Evolutionary conservation across 2,113 vertebrate species (phyloP).

Genomic region (Myodes glareolus): DNA sequence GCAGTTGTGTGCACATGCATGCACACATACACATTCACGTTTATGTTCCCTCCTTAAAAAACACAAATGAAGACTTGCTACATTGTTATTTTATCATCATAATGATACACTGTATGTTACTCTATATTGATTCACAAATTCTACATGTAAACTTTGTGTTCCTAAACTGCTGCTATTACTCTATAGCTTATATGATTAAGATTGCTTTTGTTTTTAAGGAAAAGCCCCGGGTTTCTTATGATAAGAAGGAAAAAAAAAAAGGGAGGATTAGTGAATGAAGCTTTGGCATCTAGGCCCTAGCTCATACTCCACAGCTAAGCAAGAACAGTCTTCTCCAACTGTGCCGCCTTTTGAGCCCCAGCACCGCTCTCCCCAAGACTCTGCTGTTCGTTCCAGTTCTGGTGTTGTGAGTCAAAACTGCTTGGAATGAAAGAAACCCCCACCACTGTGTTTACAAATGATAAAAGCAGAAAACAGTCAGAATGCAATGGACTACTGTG

Average conservation of each 20-base stretch:
- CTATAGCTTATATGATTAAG: neutral
- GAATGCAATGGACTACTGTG: neutral
- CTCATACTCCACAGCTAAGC: neutral
- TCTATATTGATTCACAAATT: neutral
- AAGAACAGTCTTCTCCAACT: neutral
- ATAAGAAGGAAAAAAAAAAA: neutral
- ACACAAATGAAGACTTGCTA: neutral
- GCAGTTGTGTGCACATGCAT: neutral
- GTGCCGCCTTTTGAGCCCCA: neutral
- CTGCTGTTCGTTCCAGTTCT: neutral
- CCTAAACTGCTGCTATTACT: neutral
- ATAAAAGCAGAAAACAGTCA: neutral
- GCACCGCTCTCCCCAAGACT: neutral
- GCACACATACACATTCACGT: neutral
- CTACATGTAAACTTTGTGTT: neutral
- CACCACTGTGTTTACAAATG: neutral
- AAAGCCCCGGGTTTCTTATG: neutral
- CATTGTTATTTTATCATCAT: constrained; percentile 5
- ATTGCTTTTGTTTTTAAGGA: neutral
- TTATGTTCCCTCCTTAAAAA: neutral
- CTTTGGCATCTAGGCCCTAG: neutral
- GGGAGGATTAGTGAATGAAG: neutral
- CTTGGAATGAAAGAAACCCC: neutral
- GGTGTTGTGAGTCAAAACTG: neutral
- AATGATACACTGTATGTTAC: neutral